Conservation (phyloP, 1,140 invertebrate species). For the Ceratina calcarata region DNA sequence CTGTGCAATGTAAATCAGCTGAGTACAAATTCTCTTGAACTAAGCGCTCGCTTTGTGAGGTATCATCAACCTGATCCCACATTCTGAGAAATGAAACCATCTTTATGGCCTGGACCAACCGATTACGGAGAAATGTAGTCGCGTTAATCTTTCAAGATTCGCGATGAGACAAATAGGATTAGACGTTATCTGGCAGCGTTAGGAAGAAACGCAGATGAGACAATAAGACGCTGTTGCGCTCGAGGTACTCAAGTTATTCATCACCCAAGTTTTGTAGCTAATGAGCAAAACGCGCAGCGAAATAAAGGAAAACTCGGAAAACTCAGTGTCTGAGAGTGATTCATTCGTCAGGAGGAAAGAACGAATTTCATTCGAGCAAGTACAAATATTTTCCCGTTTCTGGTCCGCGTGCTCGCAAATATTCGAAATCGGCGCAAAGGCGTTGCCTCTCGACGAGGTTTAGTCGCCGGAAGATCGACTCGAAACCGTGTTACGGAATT, state of each 20-base stretch:
- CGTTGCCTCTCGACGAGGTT: constrained; percentile 56
- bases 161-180: constrained; percentile 16
- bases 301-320: constrained; percentile 8
- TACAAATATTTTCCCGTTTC: constrained; percentile 38
- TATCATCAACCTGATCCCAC: neutral
- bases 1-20: too few relatives aligned
- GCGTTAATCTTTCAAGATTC: neutral
- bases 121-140: constrained; percentile 11
- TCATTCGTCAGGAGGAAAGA: neutral
- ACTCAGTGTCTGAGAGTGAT: neutral
- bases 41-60: too few relatives aligned
- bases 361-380: neutral
- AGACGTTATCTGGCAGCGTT: neutral
- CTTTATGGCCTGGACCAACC: constrained; percentile 8
- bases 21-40: neutral
- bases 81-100: neutral
- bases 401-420: constrained; percentile 17
- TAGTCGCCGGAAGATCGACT: constrained; percentile 39
- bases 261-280: neutral
- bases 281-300: constrained; percentile 8
- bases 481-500: constrained; percentile 41
- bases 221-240: neutral
- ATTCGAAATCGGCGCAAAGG: constrained; percentile 29
- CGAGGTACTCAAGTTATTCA: neutral
- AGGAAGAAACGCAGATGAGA: neutral